A percentile compares a stretch with the other conserved stretches of the same genome.
These are phyloP conservation scores for Poeciliopsis gracilis DNA, from an alignment of 2,797 vertebrate species.

Conservation along the genomic window DNA sequence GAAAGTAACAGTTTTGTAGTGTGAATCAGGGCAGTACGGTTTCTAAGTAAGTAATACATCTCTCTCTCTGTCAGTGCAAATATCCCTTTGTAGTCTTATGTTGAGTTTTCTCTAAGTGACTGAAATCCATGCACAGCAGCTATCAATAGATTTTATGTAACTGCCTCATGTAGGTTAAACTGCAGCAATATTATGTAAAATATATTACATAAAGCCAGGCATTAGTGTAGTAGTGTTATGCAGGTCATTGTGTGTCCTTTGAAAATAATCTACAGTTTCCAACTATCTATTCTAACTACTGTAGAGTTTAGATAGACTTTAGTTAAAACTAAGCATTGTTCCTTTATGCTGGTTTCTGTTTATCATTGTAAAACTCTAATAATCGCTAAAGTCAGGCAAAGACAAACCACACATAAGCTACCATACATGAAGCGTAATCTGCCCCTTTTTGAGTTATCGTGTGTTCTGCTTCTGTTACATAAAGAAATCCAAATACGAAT, in stretches of 20 bases:
- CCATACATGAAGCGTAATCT: constrained; percentile 39
- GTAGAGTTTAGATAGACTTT: constrained; percentile 10
- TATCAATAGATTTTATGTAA: constrained; percentile 48
- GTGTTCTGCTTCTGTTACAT: constrained; percentile 41
- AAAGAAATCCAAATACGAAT: constrained; percentile 32
- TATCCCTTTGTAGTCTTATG: background rate
- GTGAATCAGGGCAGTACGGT: background rate
- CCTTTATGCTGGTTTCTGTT: constrained; percentile 13
- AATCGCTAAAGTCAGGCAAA: constrained; percentile 25
- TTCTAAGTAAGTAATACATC: background rate
- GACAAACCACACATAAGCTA: constrained; percentile 1
- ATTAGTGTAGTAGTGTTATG: constrained; percentile 9
- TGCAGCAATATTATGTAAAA: constrained; percentile 23
- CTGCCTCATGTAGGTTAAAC: constrained; percentile 39
- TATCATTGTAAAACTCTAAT: constrained; percentile 13
- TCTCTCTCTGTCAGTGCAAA: background rate
- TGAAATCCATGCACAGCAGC: constrained; percentile 32
- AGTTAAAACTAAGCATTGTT: constrained; percentile 39
- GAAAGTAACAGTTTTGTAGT: background rate
- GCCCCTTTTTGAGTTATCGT: constrained; percentile 36
- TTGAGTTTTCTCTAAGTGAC: constrained; percentile 34
- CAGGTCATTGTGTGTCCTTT: constrained; percentile 21
- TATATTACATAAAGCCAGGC: constrained; percentile 27
- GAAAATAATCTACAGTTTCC: constrained; percentile 2
- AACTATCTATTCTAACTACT: background rate